These are phyloP conservation scores for Zapus hudsonius DNA, from an alignment of 2,113 vertebrate species.

Conservation along the genomic window DNA sequence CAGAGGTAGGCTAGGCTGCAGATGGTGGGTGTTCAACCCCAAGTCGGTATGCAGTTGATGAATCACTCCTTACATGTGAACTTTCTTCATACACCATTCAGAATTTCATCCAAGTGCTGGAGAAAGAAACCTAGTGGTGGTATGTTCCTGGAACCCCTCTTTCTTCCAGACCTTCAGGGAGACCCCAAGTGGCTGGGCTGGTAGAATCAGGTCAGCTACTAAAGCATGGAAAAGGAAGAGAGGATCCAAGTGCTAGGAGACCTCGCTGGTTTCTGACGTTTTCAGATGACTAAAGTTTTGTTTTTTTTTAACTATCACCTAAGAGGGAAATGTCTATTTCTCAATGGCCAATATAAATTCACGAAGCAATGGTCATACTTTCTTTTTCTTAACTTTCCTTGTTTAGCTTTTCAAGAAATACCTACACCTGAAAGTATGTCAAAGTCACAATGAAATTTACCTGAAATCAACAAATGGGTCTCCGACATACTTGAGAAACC, in stretches of 20 bases:
- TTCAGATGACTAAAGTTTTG: conserved; percentile 6
- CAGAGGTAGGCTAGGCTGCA: conserved; percentile 83
- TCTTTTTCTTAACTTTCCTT: background rate
- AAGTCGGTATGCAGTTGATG: conserved; percentile 84
- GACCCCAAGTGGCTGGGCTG: conserved; percentile 70
- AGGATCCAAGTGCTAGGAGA: background rate
- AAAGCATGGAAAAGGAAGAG: conserved; percentile 1
- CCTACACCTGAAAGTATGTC: background rate
- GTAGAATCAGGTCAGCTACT: background rate
- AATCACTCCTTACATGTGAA: conserved; percentile 86
- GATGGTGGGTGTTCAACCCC: conserved; percentile 84
- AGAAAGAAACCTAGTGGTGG: conserved; percentile 77
- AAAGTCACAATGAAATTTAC: conserved; percentile 24
- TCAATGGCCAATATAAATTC: too few species aligned
- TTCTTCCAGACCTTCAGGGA: conserved; percentile 81
- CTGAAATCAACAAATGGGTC: conserved; percentile 25
- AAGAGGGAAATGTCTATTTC: background rate
- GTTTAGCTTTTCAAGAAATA: background rate
- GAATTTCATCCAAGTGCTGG: conserved; percentile 80
- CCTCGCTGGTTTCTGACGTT: background rate
- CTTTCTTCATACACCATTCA: conserved; percentile 84
- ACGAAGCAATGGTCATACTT: background rate
- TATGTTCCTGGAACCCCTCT: conserved; percentile 65
- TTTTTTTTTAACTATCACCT: background rate
- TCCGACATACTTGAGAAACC: background rate